Evolutionary conservation across 2,797 vertebrate genomes (phyloP).

Genomic region (Pipistrellus kuhlii): DNA sequence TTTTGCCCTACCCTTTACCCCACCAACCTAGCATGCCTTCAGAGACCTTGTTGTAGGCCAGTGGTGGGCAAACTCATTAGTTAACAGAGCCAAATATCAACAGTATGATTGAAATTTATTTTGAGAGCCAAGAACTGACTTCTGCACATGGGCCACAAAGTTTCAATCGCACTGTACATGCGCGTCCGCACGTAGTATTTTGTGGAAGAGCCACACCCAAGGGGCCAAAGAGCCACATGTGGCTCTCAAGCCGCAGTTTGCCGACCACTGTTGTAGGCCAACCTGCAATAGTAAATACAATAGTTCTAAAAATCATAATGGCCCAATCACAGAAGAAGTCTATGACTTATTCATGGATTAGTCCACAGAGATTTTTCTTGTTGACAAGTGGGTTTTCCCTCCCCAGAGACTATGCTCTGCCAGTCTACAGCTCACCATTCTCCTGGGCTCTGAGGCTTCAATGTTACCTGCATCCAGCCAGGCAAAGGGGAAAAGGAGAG

Average conservation of each 20-base stretch:
- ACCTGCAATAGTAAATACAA: conserved; percentile 3
- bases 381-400: background rate
- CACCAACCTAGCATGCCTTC: background rate
- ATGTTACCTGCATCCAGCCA: background rate
- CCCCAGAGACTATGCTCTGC: background rate
- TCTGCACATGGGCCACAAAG: no score
- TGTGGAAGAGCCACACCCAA: no score
- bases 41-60: background rate
- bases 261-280: background rate
- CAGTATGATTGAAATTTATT: no score
- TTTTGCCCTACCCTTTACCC: background rate
- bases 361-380: background rate
- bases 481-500: background rate
- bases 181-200: no score
- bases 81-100: no score
- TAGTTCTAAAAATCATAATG: background rate
- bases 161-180: no score
- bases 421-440: background rate
- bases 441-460: background rate
- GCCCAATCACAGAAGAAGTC: background rate
- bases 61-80: no score
- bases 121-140: no score
- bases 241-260: no score
- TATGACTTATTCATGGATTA: background rate
- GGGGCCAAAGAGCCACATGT: no score